Evolutionary conservation across 2,888 invertebrate species (phyloP), one percentile per base, ranked within the genome.

Genomic region (Aleiodes leptofemur): DNA sequence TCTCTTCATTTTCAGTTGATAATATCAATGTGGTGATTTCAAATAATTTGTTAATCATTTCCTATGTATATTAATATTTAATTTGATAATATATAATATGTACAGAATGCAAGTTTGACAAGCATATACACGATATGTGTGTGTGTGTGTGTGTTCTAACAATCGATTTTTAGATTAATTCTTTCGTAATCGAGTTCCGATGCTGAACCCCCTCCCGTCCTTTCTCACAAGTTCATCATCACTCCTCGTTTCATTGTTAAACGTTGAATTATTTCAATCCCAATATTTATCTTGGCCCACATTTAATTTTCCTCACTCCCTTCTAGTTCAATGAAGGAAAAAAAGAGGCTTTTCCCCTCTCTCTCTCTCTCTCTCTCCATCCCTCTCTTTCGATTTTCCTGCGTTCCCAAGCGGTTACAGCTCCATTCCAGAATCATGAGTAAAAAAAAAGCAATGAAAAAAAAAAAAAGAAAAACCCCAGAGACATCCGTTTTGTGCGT

Each of bases 131-230:
- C 48, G 48, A 23, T 64, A n/a, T 64, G 9, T 64, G 48, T 64
- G 14, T 55, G 0, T 55, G 0, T 53, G 38, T 38, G 34, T 38
- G 38, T 38, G 38, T 38, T 38, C 6, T 6, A 34, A 34, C 38
- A 56, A 69, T 69, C 68, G 51, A 69, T 69, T 69, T 69, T 11
- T 56, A 31, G 69, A 69, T 69, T 0, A 55, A 69, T 55, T 43
- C 16, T 16, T 38, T 1, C 43, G 38, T 56, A 69, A 69, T 69
- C 69, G n/a, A 53, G 53, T 69, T 69, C 9, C 7, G 29, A 55
- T 50, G 51, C 31, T 69, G 53, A 34, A 14, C 38, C 34, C 34
- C 34, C 34, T 14, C 14, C 34, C 31, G 6, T 13, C 55, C 64
- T 13, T 34, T 55, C 53, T 7, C 38, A 23, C 23, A 23, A 23